Evolutionary conservation across 2,888 invertebrate genomes (phyloP).

Genomic region (Volucella inflata): DNA sequence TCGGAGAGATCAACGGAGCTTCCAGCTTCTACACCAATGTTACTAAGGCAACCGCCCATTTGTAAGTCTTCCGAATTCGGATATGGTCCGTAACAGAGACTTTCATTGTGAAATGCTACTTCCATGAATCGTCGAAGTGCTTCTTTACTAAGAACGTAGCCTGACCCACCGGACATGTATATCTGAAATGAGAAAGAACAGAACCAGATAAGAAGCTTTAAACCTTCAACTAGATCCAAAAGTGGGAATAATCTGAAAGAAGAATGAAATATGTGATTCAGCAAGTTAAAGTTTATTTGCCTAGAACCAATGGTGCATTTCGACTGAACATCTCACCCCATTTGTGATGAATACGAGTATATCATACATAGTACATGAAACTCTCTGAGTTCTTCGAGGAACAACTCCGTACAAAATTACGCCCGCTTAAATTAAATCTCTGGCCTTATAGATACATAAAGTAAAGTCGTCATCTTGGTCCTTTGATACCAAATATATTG

Average conservation of each 20-base stretch:
- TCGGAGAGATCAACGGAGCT: constrained; percentile 93
- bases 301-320: too few relatives aligned
- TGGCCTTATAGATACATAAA: too few relatives aligned
- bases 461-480: too few relatives aligned
- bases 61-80: constrained; percentile 43
- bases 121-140: constrained; percentile 90
- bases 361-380: too few relatives aligned
- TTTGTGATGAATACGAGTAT: too few relatives aligned
- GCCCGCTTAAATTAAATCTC: too few relatives aligned
- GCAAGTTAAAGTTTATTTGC: too few relatives aligned
- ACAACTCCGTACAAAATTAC: too few relatives aligned
- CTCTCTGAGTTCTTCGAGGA: too few relatives aligned
- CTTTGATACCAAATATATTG: too few relatives aligned
- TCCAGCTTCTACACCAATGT: constrained; percentile 91
- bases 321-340: too few relatives aligned
- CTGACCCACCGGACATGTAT: constrained; percentile 94
- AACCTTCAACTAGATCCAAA: not conserved
- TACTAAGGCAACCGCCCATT: constrained; percentile 88
- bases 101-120: constrained; percentile 86
- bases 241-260: not conserved
- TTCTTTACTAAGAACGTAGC: constrained; percentile 93
- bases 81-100: constrained; percentile 19
- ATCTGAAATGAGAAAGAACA: constrained; percentile 84
- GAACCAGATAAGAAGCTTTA: not conserved
- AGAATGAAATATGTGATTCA: not conserved